A percentile compares a stretch with the other conserved stretches of the same genome.
Conservation (phyloP, 2,888 invertebrate species). For the Acrocera orbiculus region DNA sequence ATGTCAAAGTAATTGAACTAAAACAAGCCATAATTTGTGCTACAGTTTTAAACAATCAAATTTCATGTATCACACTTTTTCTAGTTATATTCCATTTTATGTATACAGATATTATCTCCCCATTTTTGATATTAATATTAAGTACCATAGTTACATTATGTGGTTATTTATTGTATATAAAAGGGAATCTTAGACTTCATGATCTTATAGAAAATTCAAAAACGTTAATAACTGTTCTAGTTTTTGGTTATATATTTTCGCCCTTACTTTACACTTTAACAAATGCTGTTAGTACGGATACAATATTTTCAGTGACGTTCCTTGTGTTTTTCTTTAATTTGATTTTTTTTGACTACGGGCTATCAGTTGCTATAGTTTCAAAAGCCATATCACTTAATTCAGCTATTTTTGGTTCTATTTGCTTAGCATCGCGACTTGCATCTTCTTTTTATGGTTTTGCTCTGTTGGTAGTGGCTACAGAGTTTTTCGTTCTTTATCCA, state of each 20-base stretch:
- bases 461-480: slow-evolving; percentile 71
- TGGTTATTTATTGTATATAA: slow-evolving; percentile 45
- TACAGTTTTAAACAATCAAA: slow-evolving; percentile 58
- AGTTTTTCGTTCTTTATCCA: slow-evolving; percentile 79
- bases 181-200: slow-evolving; percentile 18
- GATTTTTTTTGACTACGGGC: slow-evolving; percentile 83
- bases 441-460: slow-evolving; percentile 78
- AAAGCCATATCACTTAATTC: slow-evolving; percentile 85
- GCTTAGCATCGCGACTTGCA: slow-evolving; percentile 78
- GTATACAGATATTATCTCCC: slow-evolving; percentile 47
- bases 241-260: slow-evolving; percentile 75
- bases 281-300: slow-evolving; percentile 92
- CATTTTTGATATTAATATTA: slow-evolving; percentile 42
- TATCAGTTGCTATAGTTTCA: slow-evolving; percentile 68
- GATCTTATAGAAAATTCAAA: slow-evolving; percentile 44
- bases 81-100: slow-evolving; percentile 53
- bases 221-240: slow-evolving; percentile 63
- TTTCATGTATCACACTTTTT: slow-evolving; percentile 60
- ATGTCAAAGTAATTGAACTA: slow-evolving; percentile 55
- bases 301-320: slow-evolving; percentile 85
- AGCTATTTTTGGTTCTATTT: slow-evolving; percentile 87
- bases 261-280: slow-evolving; percentile 88
- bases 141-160: slow-evolving; percentile 38
- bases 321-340: slow-evolving; percentile 77
- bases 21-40: slow-evolving; percentile 55